Evolutionary conservation across 2,888 invertebrate genomes (phyloP).

Genomic region (Euphydryas editha): DNA sequence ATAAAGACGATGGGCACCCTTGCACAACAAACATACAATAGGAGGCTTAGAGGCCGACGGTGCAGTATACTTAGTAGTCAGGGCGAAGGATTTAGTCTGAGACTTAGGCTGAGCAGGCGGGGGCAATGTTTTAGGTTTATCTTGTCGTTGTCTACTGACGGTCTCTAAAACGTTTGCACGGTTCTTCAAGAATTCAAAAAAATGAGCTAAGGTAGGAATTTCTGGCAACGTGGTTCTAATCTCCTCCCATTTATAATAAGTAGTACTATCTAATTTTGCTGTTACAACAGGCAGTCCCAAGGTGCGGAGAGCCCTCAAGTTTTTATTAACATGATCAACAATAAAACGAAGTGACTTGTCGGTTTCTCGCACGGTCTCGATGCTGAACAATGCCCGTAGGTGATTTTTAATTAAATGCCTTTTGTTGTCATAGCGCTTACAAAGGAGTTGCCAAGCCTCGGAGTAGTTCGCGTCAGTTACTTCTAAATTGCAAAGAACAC

Average conservation of each 20-base stretch:
- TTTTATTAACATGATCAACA: conserved; percentile 34
- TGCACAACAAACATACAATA: not conserved
- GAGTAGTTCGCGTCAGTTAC: no score
- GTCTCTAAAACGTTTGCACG: conserved; percentile 33
- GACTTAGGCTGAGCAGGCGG: not conserved
- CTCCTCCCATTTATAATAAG: conserved; percentile 36
- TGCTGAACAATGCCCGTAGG: conserved; percentile 32
- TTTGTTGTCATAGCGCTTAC: conserved; percentile 36
- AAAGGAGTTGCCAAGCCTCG: conserved; percentile 32
- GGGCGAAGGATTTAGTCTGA: no score
- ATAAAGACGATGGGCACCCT: conserved; percentile 6
- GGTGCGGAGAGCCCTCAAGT: conserved; percentile 29
- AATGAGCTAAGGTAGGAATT: conserved; percentile 23
- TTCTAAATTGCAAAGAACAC: no score
- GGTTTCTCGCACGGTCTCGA: conserved; percentile 33
- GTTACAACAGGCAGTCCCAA: conserved; percentile 35
- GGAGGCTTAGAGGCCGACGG: not conserved
- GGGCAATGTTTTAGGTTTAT: not conserved
- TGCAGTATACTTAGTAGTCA: no score
- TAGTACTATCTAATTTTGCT: conserved; percentile 31
- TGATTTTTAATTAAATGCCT: conserved; percentile 35
- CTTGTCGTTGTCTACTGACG: not conserved
- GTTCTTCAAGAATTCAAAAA: conserved; percentile 28
- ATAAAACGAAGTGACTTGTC: conserved; percentile 24
- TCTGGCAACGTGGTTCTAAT: conserved; percentile 14